A percentile compares a stretch with the other conserved stretches of the same genome.
phyloP scores from a whole-genome alignment of 2,113 vertebrate species.

The Poecile atricapillus region DNA sequence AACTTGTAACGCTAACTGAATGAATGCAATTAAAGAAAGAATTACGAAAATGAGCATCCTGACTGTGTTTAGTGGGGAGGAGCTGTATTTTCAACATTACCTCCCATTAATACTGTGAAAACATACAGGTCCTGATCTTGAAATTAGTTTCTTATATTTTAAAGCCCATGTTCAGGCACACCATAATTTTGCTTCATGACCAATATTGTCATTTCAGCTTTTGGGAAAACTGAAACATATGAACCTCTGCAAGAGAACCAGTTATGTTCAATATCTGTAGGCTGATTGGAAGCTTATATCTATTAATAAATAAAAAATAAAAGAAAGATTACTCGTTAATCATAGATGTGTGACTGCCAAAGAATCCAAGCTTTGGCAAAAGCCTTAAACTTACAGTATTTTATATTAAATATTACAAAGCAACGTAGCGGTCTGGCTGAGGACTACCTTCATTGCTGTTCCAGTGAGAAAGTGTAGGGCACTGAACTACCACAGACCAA shows the following conservation, averaged over 20 bases:
- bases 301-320: neutral
- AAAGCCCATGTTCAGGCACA: neutral
- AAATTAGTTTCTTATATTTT: neutral
- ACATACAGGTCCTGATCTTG: neutral
- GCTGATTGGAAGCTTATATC: neutral
- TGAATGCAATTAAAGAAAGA: neutral
- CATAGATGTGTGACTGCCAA: neutral
- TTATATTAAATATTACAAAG: neutral
- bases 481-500: neutral
- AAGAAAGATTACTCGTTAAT: neutral
- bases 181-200: neutral
- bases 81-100: neutral
- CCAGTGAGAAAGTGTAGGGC: neutral
- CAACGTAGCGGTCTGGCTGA: neutral
- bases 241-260: neutral
- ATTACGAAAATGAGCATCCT: neutral
- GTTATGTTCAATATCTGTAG: neutral
- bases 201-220: neutral
- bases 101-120: neutral
- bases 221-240: neutral
- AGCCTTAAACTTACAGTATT: neutral
- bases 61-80: neutral
- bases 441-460: neutral
- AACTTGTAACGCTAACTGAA: neutral
- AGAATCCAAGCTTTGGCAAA: neutral